phyloP scores from a whole-genome alignment of 2,113 vertebrate genomes.

The Sterna hirundo region DNA sequence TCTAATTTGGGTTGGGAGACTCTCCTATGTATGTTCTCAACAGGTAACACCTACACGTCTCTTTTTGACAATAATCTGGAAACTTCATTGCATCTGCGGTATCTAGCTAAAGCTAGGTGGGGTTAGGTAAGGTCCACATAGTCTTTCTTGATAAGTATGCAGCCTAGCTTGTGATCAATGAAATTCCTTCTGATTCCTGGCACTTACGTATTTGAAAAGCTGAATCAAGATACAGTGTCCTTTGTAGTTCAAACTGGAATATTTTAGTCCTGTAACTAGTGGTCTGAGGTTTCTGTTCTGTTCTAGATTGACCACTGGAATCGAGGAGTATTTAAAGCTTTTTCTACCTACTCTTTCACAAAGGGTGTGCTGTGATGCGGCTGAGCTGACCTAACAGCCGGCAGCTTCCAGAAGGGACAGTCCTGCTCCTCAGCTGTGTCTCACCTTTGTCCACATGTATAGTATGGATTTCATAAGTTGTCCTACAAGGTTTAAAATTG shows the following conservation, averaged over 20 bases:
- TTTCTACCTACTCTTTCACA: neutral
- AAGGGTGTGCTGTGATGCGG: neutral
- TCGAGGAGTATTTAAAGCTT: neutral
- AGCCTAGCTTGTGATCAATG: neutral
- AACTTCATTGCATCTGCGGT: neutral
- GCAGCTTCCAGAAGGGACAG: neutral
- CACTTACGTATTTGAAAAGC: neutral
- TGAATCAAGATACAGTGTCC: neutral
- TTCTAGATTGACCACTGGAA: neutral
- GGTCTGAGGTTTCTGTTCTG: neutral
- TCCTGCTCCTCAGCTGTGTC: neutral
- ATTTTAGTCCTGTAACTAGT: neutral
- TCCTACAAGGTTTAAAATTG: neutral
- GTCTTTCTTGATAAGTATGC: neutral
- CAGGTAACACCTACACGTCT: neutral
- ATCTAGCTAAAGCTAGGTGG: neutral
- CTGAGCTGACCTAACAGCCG: neutral
- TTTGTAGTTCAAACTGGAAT: neutral
- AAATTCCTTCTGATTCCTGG: neutral
- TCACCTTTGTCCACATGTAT: neutral
- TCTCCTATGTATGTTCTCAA: neutral
- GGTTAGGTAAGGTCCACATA: neutral
- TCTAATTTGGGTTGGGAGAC: neutral
- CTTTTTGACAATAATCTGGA: neutral
- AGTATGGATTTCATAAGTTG: neutral